Conservation (phyloP, 2,113 vertebrate genomes). For the Saimiri boliviensis region DNA sequence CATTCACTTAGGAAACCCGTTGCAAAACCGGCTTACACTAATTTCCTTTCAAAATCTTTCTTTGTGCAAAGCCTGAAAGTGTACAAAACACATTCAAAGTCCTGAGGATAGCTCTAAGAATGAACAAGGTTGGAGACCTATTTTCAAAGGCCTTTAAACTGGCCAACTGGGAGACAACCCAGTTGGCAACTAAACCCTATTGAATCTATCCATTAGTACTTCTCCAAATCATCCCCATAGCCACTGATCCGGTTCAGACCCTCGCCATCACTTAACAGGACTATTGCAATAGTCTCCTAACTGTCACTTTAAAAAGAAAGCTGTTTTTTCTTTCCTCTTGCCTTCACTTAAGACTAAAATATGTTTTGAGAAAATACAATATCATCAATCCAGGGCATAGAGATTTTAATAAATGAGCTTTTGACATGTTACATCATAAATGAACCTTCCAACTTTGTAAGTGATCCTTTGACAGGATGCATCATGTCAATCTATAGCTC, state of each 20-base stretch:
- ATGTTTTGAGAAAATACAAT: conserved; percentile 70
- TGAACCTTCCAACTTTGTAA: conserved; percentile 68
- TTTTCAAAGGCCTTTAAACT: neutral
- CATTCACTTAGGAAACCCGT: neutral
- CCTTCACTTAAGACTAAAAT: conserved; percentile 71
- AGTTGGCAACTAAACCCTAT: neutral
- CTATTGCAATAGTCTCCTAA: conserved; percentile 7
- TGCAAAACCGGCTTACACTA: neutral
- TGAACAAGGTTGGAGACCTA: neutral
- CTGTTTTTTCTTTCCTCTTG: conserved; percentile 66
- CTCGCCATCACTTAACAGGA: neutral
- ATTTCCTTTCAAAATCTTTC: conserved; percentile 42
- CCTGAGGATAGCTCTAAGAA: neutral
- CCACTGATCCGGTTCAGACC: neutral
- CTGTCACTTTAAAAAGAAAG: conserved; percentile 71
- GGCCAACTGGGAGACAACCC: neutral
- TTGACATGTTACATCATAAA: conserved; percentile 75
- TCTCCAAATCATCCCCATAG: neutral
- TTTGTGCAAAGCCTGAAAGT: neutral
- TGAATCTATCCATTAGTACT: neutral
- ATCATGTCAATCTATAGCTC: conserved; percentile 72
- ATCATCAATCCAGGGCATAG: conserved; percentile 60
- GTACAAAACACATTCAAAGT: neutral
- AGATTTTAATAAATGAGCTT: conserved; percentile 79
- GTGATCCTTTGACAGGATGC: conserved; percentile 73